phyloP scores from a whole-genome alignment of 1,140 invertebrate species.

The Cotesia chilonis region DNA sequence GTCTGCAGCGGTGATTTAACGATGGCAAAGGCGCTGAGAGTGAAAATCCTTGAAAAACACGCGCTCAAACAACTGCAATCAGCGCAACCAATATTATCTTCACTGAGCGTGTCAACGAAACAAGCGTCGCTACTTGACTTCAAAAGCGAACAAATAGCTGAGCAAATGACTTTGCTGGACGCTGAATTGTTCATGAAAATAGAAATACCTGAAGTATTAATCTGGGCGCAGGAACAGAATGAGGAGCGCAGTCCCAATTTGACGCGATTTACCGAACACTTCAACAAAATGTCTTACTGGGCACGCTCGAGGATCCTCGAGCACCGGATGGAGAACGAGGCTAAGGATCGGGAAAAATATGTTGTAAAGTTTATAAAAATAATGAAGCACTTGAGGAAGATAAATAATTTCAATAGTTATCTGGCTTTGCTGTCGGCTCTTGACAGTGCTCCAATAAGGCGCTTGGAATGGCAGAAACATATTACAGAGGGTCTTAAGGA shows the following conservation, averaged over 20 bases:
- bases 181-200: constrained; percentile 96
- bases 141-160: constrained; percentile 91
- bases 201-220: constrained; percentile 94
- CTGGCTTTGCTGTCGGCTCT: constrained; percentile 94
- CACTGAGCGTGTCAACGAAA: constrained; percentile 67
- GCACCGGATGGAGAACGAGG: constrained; percentile 80
- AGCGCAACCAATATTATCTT: constrained; percentile 61
- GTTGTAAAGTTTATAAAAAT: constrained; percentile 98
- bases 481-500: constrained; percentile 93
- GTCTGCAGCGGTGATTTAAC: constrained; percentile 85
- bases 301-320: constrained; percentile 68
- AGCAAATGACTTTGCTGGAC: constrained; percentile 98
- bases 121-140: constrained; percentile 86
- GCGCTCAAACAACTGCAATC: constrained; percentile 71
- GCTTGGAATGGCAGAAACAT: constrained; percentile 94
- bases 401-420: constrained; percentile 99
- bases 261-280: constrained; percentile 97
- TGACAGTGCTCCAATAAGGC: constrained; percentile 93
- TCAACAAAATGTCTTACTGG: constrained; percentile 99
- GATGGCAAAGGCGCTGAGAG: constrained; percentile 87
- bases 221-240: constrained; percentile 97
- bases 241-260: constrained; percentile 97
- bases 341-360: constrained; percentile 94
- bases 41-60: constrained; percentile 91
- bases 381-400: constrained; percentile 95